Base-by-base conservation (phyloP, 2,797 vertebrate species). In the Sorex maritimensis region DNA sequence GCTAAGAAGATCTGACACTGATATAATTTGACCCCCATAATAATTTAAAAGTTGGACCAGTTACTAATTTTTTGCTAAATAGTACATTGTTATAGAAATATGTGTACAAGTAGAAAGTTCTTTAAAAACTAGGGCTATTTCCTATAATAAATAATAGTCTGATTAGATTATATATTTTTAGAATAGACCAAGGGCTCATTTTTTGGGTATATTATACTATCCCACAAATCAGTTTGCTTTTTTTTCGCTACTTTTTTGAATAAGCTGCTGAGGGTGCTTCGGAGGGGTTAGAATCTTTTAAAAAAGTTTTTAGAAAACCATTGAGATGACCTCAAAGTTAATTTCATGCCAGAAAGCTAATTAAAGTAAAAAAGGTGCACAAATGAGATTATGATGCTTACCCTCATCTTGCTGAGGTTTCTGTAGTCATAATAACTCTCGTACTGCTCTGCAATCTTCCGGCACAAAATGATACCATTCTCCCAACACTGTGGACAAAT, bases 351-450 rank as follows among this genome's bases (percentile, higher is more conserved):
- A 82, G 72, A 52, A 90, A 95, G 79, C 7, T 93, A 90, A 93
- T 41, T 38, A 58, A 79, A 85, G 81, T 24, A 26, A 85, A 85
- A 85, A 28, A 26, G 69, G 88, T 77, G 34, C 71, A 44, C 23
- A 26, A 88, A 63, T 58, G 41, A 34, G 34, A 91, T 63, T 15
- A 94, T 72, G 46, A 88, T 30, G 11, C 97, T 99, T 98, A 99
- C 99, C 99, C 99, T 98, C 99, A 99, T 99, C 98, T 99, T 99
- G 98, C 99, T 99, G 97, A 99, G 97, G 97, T 99, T 99, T 97
- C 99, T 99, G 98, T 99, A 99, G 98, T 99, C 99, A 26, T 99
- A 99, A 97, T 99, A 99, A n/a, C 98, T 99, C 97, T 99, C 99
- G 12, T 99, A 99, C 84, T 99, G 99, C 96, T 99, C 99, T 0